A percentile compares a stretch with the other conserved stretches of the same genome.
Evolutionary conservation across 2,113 vertebrate species (phyloP).

Genomic region (Cyprinodon brontotheroides): DNA sequence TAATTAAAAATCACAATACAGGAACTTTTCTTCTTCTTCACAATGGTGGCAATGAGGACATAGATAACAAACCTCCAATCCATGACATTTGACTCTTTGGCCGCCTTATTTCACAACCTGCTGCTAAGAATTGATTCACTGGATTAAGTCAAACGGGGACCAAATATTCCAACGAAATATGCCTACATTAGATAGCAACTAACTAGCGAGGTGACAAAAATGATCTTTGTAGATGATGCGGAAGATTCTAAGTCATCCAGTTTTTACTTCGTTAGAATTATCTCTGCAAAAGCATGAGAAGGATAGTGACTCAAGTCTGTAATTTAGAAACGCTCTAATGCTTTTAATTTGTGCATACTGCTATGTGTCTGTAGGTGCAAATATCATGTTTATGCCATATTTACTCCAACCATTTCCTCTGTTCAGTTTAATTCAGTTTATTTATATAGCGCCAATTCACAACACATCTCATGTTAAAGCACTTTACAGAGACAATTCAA

Average conservation of each 20-base stretch:
- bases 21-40: slow-evolving; percentile 22
- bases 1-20: slow-evolving; percentile 61
- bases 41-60: slow-evolving; percentile 1
- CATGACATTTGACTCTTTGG: slow-evolving; percentile 25
- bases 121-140: slow-evolving; percentile 33
- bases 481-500: too few relatives aligned
- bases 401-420: neutral
- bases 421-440: too few relatives aligned
- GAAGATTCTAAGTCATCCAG: too few relatives aligned
- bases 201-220: neutral
- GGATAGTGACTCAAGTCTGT: too few relatives aligned
- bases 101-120: slow-evolving; percentile 1
- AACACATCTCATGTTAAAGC: too few relatives aligned
- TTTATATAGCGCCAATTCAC: too few relatives aligned
- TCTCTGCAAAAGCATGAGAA: too few relatives aligned
- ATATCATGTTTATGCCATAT: neutral
- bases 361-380: neutral
- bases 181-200: neutral
- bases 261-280: too few relatives aligned
- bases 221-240: too few relatives aligned
- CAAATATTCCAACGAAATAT: neutral
- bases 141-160: slow-evolving; percentile 32
- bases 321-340: too few relatives aligned
- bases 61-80: slow-evolving; percentile 48
- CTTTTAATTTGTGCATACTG: neutral